Conservation (phyloP, 2,888 invertebrate genomes). For the Maniola hyperantus region DNA sequence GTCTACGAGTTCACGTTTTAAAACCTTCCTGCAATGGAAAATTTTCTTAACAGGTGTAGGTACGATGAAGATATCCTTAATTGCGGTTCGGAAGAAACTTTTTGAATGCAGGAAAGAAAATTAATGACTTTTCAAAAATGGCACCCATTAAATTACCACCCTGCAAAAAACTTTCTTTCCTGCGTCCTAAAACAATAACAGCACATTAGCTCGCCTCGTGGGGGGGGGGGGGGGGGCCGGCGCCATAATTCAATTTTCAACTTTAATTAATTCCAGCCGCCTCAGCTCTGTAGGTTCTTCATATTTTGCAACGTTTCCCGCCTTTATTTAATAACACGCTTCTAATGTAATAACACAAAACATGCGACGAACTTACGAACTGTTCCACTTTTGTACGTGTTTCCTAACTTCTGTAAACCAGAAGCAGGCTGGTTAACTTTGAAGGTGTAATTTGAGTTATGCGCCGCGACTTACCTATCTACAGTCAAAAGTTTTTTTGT, state of each 20-base stretch:
- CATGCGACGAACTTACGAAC: neutral
- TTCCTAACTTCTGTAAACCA: neutral
- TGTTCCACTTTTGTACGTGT: neutral
- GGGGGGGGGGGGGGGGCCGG: neutral
- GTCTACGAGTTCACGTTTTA: no score
- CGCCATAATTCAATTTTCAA: constrained; percentile 18
- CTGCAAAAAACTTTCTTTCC: neutral
- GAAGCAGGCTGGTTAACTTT: no score
- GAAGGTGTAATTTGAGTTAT: no score
- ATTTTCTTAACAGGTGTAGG: no score
- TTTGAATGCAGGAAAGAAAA: neutral
- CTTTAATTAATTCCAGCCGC: constrained; percentile 2
- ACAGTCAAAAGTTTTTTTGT: no score
- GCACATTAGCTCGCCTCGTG: neutral
- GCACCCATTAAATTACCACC: neutral
- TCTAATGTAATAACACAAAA: neutral
- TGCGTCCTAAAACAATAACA: constrained; percentile 7
- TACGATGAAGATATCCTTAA: neutral
- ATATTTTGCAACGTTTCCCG: neutral
- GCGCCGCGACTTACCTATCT: no score
- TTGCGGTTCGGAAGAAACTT: neutral
- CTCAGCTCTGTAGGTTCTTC: neutral
- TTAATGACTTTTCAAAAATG: neutral
- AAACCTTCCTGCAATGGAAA: no score
- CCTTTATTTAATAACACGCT: constrained; percentile 13